Evolutionary conservation across 2,113 vertebrate genomes (phyloP), one percentile per base, ranked within the genome.

Genomic region (Pluvialis apricaria): DNA sequence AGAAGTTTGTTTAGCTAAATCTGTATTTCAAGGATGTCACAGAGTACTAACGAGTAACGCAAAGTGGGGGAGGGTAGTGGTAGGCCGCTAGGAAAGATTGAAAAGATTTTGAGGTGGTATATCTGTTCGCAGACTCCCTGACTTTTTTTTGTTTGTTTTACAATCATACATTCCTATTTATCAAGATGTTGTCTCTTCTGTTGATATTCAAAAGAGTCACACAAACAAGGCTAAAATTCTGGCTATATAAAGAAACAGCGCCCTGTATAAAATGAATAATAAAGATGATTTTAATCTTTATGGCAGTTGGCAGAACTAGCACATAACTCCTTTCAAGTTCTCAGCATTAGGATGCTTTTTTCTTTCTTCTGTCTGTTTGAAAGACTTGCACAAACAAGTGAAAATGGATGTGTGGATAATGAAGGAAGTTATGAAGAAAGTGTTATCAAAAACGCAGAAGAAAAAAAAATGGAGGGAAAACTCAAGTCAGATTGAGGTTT

Each of bases 231-330:
- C 16, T 80, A 65, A 79, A 94, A 38, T 20, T 13, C 28, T 80
- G 34, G 2, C 20, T 87, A 29, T 72, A 19, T 92, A 87, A 82
- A 84, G 65, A 81, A 91, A 32, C 6, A 18, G 28, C 62, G 36
- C 28, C 11, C 1, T 36, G 4, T 61, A 40, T 86, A 57, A 91
- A 92, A 20, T 16, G 62, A 71, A 24, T 90, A 82, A 29, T 57
- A 69, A 69, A 72, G 29, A 45, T 5, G 3, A 34, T 69, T 88
- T 91, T 91, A 3, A 42, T 76, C 57, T 72, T 76, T 58, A 25
- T 83, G 55, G 10, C 29, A 51, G 11, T 44, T 96, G 86, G 29
- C 65, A 91, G 94, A 94, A 82, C 29, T 84, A 93, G 72, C 11
- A 32, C 80, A 14, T 75, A 64, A 73, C 20, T 87, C 15, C 44